Base-by-base conservation (phyloP, 2,113 vertebrate genomes). In the Psilopsiagon aymara region DNA sequence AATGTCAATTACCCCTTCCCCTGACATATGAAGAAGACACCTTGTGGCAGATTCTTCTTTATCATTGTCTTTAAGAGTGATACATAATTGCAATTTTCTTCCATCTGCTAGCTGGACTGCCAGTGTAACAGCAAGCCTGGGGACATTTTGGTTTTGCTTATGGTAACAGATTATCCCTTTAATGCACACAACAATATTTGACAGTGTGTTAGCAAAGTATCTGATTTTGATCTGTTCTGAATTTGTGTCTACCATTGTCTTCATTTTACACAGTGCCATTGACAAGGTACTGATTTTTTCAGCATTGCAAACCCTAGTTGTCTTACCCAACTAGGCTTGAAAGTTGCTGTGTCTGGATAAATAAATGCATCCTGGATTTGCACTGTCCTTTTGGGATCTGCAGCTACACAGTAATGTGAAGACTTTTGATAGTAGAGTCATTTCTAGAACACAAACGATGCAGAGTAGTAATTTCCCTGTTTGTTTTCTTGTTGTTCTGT, bases 21-120 rank as follows among this genome's bases (percentile, higher is more conserved):
- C 62, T 83, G 86, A 68, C 66, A 89, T 68, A 60, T 25, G 49
- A 88, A 80, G 79, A 88, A 73, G 82, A 75, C 79, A 88, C 79
- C 69, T 82, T 2, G 14, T 79, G 74, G 83, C 86, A 95, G 62
- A 33, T 51, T 82, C 86, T 95, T 77, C 83, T 86, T 86, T 7
- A 78, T 62, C 80, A 86, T 24, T 81, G 69, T 91, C 76, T 94
- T 92, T 82, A 82, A 74, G 64, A 88, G 74, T 86, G 89, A 97
- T 89, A 43, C 52, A 94, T 55, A 43, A 59, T 1, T 55, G 46
- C 77, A 94, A 92, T 96, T 95, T 92, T 85, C 66, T 86, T 86
- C 86, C 60, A 70, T 78, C 76, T 91, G 47, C 68, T 9, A 37
- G 35, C 13, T 59, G 33, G 35, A 33, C 60, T 68, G 73, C 23